These are phyloP conservation scores for Protaetia brevitarsis DNA, from an alignment of 1,140 invertebrate species.

Conservation along the genomic window DNA sequence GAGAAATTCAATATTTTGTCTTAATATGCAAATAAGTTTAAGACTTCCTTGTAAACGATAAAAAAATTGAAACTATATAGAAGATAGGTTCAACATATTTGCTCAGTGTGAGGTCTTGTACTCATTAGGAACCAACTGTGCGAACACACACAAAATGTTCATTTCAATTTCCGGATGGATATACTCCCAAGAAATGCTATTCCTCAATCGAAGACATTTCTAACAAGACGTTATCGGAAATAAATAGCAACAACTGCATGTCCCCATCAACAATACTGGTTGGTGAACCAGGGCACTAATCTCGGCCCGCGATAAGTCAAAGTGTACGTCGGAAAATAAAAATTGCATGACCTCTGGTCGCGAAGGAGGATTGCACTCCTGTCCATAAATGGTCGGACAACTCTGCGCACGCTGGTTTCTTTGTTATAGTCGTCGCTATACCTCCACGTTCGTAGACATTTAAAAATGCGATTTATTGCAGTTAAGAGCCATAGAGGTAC, in stretches of 20 bases:
- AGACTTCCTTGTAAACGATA: too few relatives aligned
- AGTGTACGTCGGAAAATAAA: slow-evolving; percentile 9
- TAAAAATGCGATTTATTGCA: not conserved
- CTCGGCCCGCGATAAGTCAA: not conserved
- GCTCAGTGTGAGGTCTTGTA: too few relatives aligned
- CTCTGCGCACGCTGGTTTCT: slow-evolving; percentile 9
- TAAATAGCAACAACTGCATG: not conserved
- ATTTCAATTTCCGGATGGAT: too few relatives aligned
- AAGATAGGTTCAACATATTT: too few relatives aligned
- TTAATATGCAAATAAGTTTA: too few relatives aligned
- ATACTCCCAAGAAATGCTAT: too few relatives aligned
- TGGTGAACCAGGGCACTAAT: not conserved
- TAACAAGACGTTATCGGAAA: not conserved
- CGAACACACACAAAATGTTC: too few relatives aligned
- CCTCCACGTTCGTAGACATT: not conserved
- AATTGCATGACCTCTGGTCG: slow-evolving; percentile 1
- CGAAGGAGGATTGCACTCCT: slow-evolving; percentile 1
- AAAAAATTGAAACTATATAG: too few relatives aligned
- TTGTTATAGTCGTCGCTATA: slow-evolving; percentile 3
- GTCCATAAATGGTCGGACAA: slow-evolving; percentile 3
- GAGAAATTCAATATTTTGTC: too few relatives aligned
- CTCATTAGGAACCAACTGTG: too few relatives aligned
- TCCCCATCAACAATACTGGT: not conserved
- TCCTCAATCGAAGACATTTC: not conserved
- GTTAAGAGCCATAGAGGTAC: not conserved